Base-by-base conservation (phyloP, 2,888 invertebrate species). In the Spisula subtruncata region DNA sequence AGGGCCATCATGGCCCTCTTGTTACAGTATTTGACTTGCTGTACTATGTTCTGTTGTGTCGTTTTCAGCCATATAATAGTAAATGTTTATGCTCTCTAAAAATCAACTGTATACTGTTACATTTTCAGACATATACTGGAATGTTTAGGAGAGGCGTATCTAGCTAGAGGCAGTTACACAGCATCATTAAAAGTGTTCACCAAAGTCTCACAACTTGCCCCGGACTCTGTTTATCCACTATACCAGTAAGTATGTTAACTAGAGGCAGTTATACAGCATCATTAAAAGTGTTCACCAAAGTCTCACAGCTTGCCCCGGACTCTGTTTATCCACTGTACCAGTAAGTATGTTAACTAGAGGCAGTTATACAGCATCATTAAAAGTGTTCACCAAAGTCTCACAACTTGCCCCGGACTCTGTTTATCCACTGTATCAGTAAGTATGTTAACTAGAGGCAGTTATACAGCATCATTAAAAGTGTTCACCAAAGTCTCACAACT, bases 231-330 rank as follows among this genome's bases (percentile, higher is more conserved):
- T 81, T 96, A 96, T 92, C 94, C 95, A 89, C 90, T 94, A 41
- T 96, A 95, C 89, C 96, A 96, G 96, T 96, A 91, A 95, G 96
- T 95, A 83, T 20, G n/a, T n/a, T 98, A 94, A 97, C 98, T n/a
- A 97, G 98, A 93, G 99, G 99, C 1, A 98, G 99, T n/a, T 98
- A 98, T 96, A 98, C 98, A 81, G 98, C 99, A 12, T 98, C 99
- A n/a, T 97, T 98, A 89, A 98, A 98, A 96, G 98, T 98, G 56
- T 99, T 98, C 96, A 98, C 98, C 93, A 98, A 98, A 97, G 98
- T 98, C 20, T 97, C 98, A 81, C 97, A 98, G 95, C 92, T 96
- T 41, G 92, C 95, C 86, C 94, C 95, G 8, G 93, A 94, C 18
- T 95, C 96, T 6, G 87, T 95, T 81, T 96, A 96, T 92, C 94